These are phyloP conservation scores for Synanthedon andrenaeformis DNA, from an alignment of 2,888 invertebrate species.

Conservation along the genomic window DNA sequence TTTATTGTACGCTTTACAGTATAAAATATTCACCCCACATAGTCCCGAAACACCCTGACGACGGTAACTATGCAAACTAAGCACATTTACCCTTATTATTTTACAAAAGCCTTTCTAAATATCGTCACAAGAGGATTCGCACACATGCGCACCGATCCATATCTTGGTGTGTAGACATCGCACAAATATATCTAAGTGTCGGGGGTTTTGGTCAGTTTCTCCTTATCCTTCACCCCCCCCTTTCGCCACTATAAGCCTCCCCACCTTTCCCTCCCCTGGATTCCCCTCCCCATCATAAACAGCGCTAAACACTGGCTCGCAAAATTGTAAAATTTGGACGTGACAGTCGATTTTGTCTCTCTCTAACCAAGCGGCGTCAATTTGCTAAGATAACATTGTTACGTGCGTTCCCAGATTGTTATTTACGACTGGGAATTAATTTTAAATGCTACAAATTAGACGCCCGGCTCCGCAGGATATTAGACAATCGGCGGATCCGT, in stretches of 20 bases:
- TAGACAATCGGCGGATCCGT: slow-evolving; percentile 12
- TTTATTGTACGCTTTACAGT: background rate
- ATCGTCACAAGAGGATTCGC: slow-evolving; percentile 30
- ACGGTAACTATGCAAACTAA: slow-evolving; percentile 23
- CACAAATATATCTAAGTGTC: slow-evolving; percentile 60
- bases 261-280: slow-evolving; percentile 13
- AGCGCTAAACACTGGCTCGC: slow-evolving; percentile 55
- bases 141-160: slow-evolving; percentile 38
- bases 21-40: slow-evolving; percentile 16
- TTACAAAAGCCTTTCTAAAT: slow-evolving; percentile 45
- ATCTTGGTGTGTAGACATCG: slow-evolving; percentile 48
- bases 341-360: slow-evolving; percentile 32
- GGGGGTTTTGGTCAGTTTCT: slow-evolving; percentile 50
- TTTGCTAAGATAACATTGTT: slow-evolving; percentile 62
- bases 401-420: slow-evolving; percentile 20
- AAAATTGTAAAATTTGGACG: slow-evolving; percentile 60
- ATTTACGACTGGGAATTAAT: slow-evolving; percentile 49
- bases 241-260: slow-evolving; percentile 47
- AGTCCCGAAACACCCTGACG: slow-evolving; percentile 8
- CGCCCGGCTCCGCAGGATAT: slow-evolving; percentile 20
- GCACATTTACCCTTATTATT: slow-evolving; percentile 37
- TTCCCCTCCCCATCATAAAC: slow-evolving; percentile 46
- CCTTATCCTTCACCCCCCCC: slow-evolving; percentile 54
- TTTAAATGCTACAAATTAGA: slow-evolving; percentile 35
- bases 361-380: slow-evolving; percentile 43